Evolutionary conservation across 2,888 invertebrate species (phyloP), one percentile per base, ranked within the genome.

Genomic region (Seladonia tumulorum): DNA sequence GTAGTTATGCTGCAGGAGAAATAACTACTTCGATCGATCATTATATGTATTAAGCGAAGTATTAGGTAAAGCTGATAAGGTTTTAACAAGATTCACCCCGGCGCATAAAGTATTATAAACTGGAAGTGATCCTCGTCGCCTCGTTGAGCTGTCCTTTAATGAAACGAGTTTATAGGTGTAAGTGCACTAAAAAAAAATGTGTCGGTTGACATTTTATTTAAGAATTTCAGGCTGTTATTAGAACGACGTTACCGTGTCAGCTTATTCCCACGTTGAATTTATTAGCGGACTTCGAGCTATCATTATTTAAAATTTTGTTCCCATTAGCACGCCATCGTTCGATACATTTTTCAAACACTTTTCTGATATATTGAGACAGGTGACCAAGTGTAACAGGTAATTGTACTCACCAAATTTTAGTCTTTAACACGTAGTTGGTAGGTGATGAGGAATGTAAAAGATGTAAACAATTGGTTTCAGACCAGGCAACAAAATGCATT

Each of bases 11-110:
- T 35, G 35, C 22, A 10, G 53, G 72, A 18, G 70, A 16, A 78
- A 53, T 78, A 78, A 73, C 39, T 78, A 71, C 73, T 49, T 35
- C 25, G 82, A 82, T 78, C 82, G 82, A 82, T 77, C 70, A 45
- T 22, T 84, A 53, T 63, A 22, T 18, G 68, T 12, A 82, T 84
- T 82, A 78, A 84, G 57, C 42, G 60, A 77, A 78, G 70, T 74
- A 84, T 77, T 75, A 85, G 49, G 57, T n/a, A 63, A 83, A 83
- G 79, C 79, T 79, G 79, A 85, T 83, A 85, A 85, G 84, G 45
- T 85, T 79, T 79, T 83, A 85, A 85, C 79, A 72, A 78, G 84
- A 83, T 83, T 79, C 75, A n/a, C 39, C 39, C 25, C 14, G 71
- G 35, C 22, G 83, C 66, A 76, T 85, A 75, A 72, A 83, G 76